phyloP scores from a whole-genome alignment of 2,113 vertebrate species.

The Ancistrus triradiatus region DNA sequence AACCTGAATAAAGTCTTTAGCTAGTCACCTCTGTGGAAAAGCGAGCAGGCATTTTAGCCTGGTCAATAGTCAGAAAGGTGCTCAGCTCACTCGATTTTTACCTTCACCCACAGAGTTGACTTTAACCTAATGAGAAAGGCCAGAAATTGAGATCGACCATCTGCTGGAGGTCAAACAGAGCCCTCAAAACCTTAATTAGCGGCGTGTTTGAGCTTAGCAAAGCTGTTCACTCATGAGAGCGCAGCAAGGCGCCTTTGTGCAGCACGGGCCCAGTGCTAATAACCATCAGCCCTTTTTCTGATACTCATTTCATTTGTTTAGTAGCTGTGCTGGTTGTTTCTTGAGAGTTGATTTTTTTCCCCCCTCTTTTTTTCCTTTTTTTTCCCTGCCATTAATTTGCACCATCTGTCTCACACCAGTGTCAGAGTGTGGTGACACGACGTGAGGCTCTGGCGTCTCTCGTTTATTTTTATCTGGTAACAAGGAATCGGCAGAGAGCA shows the following conservation, averaged over 20 bases:
- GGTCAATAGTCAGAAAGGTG: not conserved
- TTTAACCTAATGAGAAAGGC: not conserved
- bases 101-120: not conserved
- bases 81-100: not conserved
- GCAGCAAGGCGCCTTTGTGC: slow-evolving; percentile 26
- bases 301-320: slow-evolving; percentile 45
- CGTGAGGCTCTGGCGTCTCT: slow-evolving; percentile 62
- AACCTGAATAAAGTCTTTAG: too few species aligned
- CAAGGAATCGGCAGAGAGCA: slow-evolving; percentile 63
- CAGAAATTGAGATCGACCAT: slow-evolving; percentile 23
- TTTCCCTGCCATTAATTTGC: slow-evolving; percentile 61
- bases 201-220: slow-evolving; percentile 31
- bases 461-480: slow-evolving; percentile 74
- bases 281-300: slow-evolving; percentile 21
- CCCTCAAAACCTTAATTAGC: slow-evolving; percentile 38
- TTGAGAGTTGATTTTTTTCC: slow-evolving; percentile 29
- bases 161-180: slow-evolving; percentile 32
- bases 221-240: slow-evolving; percentile 27
- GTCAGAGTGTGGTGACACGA: slow-evolving; percentile 63
- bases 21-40: too few species aligned
- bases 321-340: slow-evolving; percentile 36
- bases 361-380: slow-evolving; percentile 40
- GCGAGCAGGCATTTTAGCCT: too few species aligned
- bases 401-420: slow-evolving; percentile 68
- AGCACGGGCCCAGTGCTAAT: slow-evolving; percentile 23